Base-by-base conservation (phyloP, 2,888 invertebrate genomes). In the Linnaemya vulpina region DNA sequence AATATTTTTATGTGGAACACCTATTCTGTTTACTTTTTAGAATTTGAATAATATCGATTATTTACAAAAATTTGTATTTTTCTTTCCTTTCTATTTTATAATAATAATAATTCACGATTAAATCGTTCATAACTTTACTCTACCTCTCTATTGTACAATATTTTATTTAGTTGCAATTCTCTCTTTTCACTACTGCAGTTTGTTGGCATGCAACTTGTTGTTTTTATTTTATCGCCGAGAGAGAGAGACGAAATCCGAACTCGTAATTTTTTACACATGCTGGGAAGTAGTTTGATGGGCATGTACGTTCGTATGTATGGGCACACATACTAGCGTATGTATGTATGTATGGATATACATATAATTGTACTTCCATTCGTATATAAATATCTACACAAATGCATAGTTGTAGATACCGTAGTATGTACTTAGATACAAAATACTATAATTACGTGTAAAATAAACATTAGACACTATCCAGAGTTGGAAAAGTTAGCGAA, bases 141-240 rank as follows among this genome's bases (percentile, higher is more conserved):
- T n/a, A 3, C 13, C 40, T 20, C 1, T 62, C 40, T 20, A 0
- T 62, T 63, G 22, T 63, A 17, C 25, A 43, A 3, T 63, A 25
- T 10, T 8, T 25, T 38, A 1, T 40, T 40, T 20, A 43, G 15
- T 63, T 63, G 43, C 63, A 25, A 40, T 25, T 43, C 43, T 43
- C 63, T 63, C 25, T 40, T 63, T 25, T 9, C 13, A 40, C 17
- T n/a, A 38, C 35, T 73, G 63, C 43, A 43, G 43, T 60, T 60
- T 17, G 4, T 60, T 60, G 17, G 11, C 17, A 35, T 60, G 60
- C 35, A 38, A 60, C 60, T 60, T 60, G 60, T 60, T 35, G 60
- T 55, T 25, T 25, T 55, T 53, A 13, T 5, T 0, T 25, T 15
- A 58, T 22, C 58, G n/a, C 9, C 3, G 13, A 25, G 13, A 22